Evolutionary conservation across 2,797 vertebrate genomes (phyloP).

Genomic region (Oreonectes daqikongensis): DNA sequence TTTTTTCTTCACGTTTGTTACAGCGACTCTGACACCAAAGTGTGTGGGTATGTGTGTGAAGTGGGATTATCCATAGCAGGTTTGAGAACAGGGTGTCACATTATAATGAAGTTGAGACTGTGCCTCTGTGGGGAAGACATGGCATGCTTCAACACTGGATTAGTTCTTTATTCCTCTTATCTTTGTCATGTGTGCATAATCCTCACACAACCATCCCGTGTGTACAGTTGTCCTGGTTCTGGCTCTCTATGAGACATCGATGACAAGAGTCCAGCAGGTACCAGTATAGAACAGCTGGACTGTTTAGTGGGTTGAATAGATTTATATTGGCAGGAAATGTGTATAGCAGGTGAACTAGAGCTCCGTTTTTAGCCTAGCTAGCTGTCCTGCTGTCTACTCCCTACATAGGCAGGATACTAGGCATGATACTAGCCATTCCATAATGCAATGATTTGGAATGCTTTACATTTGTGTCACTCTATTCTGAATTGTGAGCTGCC

Average conservation of each 20-base stretch:
- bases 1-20: background rate
- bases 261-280: constrained; percentile 5
- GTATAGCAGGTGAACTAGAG: too few species aligned
- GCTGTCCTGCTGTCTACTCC: too few species aligned
- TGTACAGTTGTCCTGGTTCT: constrained; percentile 41
- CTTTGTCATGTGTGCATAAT: constrained; percentile 73
- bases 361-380: too few species aligned
- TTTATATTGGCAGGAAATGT: too few species aligned
- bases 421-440: too few species aligned
- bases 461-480: too few species aligned
- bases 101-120: constrained; percentile 57
- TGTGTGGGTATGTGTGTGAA: constrained; percentile 38
- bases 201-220: constrained; percentile 70
- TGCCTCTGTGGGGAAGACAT: constrained; percentile 73
- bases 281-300: background rate
- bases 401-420: too few species aligned
- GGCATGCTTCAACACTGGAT: constrained; percentile 78
- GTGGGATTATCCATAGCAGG: constrained; percentile 50
- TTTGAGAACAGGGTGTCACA: constrained; percentile 46
- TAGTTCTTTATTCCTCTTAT: constrained; percentile 72
- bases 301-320: background rate
- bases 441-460: too few species aligned
- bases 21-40: background rate
- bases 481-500: too few species aligned
- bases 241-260: constrained; percentile 15